phyloP scores from a whole-genome alignment of 2,113 vertebrate genomes.

The Limnothrissa miodon region DNA sequence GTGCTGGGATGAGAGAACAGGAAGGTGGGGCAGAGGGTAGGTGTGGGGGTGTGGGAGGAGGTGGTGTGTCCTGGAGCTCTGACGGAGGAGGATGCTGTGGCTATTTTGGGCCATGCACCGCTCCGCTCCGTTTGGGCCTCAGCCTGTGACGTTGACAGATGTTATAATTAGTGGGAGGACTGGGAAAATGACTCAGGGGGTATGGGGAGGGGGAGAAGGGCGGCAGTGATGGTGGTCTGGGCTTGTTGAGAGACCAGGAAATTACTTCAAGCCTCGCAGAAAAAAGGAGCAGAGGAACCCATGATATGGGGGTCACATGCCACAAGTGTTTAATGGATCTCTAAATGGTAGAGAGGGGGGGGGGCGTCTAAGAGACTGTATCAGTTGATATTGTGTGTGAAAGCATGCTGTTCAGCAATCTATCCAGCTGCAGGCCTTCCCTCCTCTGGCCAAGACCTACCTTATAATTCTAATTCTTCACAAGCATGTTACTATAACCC shows the following conservation, averaged over 20 bases:
- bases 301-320: background rate
- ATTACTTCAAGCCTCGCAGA: background rate
- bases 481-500: no score
- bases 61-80: background rate
- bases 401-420: background rate
- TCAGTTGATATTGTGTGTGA: background rate
- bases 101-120: slow-evolving; percentile 37
- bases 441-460: no score
- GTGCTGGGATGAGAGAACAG: background rate
- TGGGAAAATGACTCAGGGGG: background rate
- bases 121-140: no score
- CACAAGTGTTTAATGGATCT: background rate
- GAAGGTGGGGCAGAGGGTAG: background rate
- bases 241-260: background rate
- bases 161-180: slow-evolving; percentile 22
- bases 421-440: no score
- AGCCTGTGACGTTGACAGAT: background rate
- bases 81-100: slow-evolving; percentile 2
- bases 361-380: background rate
- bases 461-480: no score
- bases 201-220: background rate
- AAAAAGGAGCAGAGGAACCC: background rate
- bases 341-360: background rate
- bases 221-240: background rate
- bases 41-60: no score